Conservation (phyloP, 2,113 vertebrate species). For the Emydocephalus ijimae region DNA sequence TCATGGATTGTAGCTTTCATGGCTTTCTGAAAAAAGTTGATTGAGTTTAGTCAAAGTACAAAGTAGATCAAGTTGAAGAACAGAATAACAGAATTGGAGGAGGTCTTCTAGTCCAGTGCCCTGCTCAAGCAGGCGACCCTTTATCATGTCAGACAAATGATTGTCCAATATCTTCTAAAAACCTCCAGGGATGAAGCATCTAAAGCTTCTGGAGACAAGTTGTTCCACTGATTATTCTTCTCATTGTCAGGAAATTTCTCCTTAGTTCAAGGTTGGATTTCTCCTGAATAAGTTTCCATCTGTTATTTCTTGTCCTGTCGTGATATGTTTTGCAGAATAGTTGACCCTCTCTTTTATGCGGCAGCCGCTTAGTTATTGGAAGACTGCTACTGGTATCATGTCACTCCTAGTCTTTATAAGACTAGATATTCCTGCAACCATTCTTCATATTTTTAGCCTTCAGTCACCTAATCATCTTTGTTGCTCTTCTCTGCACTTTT, state of each 20-base stretch:
- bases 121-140: background rate
- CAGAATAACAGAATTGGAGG: background rate
- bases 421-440: background rate
- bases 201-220: background rate
- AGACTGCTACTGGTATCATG: background rate
- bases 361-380: background rate
- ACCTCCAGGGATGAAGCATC: background rate
- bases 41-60: background rate
- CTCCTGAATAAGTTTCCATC: background rate
- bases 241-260: background rate
- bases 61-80: background rate
- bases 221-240: background rate
- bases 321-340: background rate
- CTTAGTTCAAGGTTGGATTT: background rate
- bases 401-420: background rate
- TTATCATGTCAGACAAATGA: background rate
- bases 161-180: background rate
- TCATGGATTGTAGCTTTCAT: background rate
- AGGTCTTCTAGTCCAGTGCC: background rate
- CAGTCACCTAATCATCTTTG: background rate
- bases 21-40: background rate
- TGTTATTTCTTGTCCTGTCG: background rate
- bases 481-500: background rate
- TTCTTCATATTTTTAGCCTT: background rate
- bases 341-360: background rate